phyloP scores from a whole-genome alignment of 1,140 invertebrate species.

The Drosophila nigrodunni region DNA sequence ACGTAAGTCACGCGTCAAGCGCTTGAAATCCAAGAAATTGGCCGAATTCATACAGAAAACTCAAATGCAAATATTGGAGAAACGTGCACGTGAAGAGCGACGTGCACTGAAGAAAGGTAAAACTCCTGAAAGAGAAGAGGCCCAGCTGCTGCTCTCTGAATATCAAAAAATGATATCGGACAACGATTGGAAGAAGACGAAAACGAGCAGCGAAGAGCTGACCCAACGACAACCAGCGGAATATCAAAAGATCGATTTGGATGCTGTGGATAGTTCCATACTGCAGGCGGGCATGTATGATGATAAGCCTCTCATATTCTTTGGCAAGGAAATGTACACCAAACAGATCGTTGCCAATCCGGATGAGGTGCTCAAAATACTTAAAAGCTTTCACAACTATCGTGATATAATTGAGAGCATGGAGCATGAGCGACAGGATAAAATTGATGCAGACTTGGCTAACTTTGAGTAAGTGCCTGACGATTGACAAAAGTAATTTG shows the following conservation, averaged over 20 bases:
- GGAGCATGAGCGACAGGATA: constrained; percentile 84
- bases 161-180: constrained; percentile 79
- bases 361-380: constrained; percentile 68
- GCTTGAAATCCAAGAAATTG: constrained; percentile 87
- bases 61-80: constrained; percentile 84
- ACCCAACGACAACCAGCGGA: constrained; percentile 62
- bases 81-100: constrained; percentile 73
- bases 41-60: constrained; percentile 87
- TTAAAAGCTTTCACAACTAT: constrained; percentile 77
- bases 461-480: constrained; percentile 45
- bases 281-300: constrained; percentile 69
- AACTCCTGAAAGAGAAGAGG: constrained; percentile 52
- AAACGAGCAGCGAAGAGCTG: constrained; percentile 75
- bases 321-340: constrained; percentile 75
- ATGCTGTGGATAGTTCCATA: constrained; percentile 62
- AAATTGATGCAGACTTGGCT: constrained; percentile 73
- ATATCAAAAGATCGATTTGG: constrained; percentile 75
- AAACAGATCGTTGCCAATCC: constrained; percentile 66
- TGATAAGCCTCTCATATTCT: constrained; percentile 77
- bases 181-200: constrained; percentile 57
- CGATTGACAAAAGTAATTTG: background rate
- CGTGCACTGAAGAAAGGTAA: constrained; percentile 68
- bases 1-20: constrained; percentile 88
- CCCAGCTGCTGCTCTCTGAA: constrained; percentile 2
- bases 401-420: constrained; percentile 85